Evolutionary conservation across 2,113 vertebrate species (phyloP).

Genomic region (Sterna hirundo): DNA sequence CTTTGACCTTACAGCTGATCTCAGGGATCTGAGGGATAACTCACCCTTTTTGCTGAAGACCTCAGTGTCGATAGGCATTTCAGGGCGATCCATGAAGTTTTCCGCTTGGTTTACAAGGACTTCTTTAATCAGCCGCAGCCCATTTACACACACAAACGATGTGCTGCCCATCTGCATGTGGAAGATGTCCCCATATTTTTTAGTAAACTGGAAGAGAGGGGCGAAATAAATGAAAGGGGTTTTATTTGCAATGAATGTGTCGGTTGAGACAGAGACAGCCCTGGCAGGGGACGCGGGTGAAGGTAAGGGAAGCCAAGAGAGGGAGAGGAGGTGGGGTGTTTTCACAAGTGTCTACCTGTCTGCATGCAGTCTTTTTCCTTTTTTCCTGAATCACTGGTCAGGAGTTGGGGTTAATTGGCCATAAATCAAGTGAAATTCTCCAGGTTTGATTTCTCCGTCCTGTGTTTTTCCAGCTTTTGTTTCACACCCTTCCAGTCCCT

Average conservation of each 20-base stretch:
- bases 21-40: not conserved
- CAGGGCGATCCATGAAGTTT: constrained; percentile 75
- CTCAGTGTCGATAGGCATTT: not conserved
- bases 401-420: not conserved
- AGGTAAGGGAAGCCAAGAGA: not conserved
- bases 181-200: constrained; percentile 80
- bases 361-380: accelerated
- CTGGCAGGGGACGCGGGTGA: accelerated
- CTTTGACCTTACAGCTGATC: constrained; percentile 3
- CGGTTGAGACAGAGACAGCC: not conserved
- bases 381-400: accelerated
- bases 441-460: not conserved
- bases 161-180: constrained; percentile 44
- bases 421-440: not conserved
- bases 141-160: constrained; percentile 67
- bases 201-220: constrained; percentile 51
- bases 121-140: constrained; percentile 80
- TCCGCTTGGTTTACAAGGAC: constrained; percentile 78
- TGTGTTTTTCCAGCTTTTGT: not conserved
- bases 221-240: not conserved
- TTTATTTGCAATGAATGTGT: not conserved
- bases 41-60: not conserved
- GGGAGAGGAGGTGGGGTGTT: accelerated
- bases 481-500: accelerated
- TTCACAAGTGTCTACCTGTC: not conserved